Base-by-base conservation (phyloP, 2,113 vertebrate genomes). In the Balaenoptera acutorostrata region DNA sequence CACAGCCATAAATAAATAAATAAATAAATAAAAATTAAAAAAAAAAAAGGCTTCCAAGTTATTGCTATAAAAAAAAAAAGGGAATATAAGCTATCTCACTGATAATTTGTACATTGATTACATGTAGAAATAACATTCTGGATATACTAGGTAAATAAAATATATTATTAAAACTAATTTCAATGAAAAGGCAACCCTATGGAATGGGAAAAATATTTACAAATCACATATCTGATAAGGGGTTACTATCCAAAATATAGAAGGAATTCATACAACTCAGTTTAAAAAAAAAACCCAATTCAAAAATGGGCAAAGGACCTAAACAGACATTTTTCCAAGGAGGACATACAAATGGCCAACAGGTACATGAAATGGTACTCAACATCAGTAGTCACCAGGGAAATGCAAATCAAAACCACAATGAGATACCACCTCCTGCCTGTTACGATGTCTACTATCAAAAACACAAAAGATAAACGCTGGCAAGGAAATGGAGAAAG, bases 151-250 rank as follows among this genome's bases (percentile, higher is more conserved):
- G 27, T 88, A 93, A 66, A 82, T 78, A 92, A 91, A 90, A 93
- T 36, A 86, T 64, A 90, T 49, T 59, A 95, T 59, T 83, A 86
- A 92, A 94, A 87, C 25, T 72, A 74, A 94, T 88, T 81, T 93
- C 41, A 66, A 41, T 27, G 8, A 81, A 72, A 88, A 81, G 6
- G 39, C 49, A 88, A 81, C 27, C 55, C 59, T 75, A 63, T 15
- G 11, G 29, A 87, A 93, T 46, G 15, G 92, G 46, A 78, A 78
- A 77, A 59, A 68, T 68, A 93, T 57, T 66, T 77, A 39, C 15
- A 93, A 66, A 57, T 41, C 36, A 68, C 36, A 20, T 59, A 36
- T 68, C 61, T 87, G 46, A 36, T 69, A 81, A 81, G 49, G 39
- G 18, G 3, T 74, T 78, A 86, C 21, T 59, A 93, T 44, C 15